A percentile compares a stretch with the other conserved stretches of the same genome.
These are phyloP conservation scores for Hydrophis major DNA, from an alignment of 2,797 vertebrate genomes.

Conservation along the genomic window DNA sequence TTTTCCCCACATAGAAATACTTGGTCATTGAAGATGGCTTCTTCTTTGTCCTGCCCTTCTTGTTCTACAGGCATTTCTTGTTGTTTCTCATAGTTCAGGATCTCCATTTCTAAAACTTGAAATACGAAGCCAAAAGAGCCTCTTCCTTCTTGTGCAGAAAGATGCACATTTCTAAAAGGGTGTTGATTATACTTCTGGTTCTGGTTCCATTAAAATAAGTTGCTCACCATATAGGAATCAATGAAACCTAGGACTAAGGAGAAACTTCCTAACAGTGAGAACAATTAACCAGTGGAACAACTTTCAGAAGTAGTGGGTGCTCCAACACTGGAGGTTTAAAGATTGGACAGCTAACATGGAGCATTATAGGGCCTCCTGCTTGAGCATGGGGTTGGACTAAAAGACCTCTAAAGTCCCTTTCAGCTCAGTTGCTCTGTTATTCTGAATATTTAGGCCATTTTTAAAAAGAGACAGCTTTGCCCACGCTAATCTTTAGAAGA, in stretches of 20 bases:
- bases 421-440: not conserved
- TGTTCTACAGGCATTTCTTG: too few relatives aligned
- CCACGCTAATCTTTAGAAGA: not conserved
- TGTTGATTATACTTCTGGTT: not conserved
- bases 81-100: too few relatives aligned
- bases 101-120: too few relatives aligned
- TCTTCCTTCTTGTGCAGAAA: not conserved
- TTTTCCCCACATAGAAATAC: too few relatives aligned
- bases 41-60: too few relatives aligned
- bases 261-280: too few relatives aligned
- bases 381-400: not conserved
- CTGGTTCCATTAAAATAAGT: accelerated
- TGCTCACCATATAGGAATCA: too few relatives aligned
- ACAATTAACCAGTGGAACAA: too few relatives aligned
- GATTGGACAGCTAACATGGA: not conserved
- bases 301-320: not conserved
- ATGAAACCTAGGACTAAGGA: not conserved
- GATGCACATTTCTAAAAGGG: not conserved
- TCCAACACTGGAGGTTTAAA: not conserved
- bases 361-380: not conserved
- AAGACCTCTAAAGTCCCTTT: not conserved
- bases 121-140: too few relatives aligned
- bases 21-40: too few relatives aligned
- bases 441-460: not conserved
- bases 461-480: not conserved